These are phyloP conservation scores for Lemur catta DNA, from an alignment of 2,797 vertebrate species.

Conservation along the genomic window DNA sequence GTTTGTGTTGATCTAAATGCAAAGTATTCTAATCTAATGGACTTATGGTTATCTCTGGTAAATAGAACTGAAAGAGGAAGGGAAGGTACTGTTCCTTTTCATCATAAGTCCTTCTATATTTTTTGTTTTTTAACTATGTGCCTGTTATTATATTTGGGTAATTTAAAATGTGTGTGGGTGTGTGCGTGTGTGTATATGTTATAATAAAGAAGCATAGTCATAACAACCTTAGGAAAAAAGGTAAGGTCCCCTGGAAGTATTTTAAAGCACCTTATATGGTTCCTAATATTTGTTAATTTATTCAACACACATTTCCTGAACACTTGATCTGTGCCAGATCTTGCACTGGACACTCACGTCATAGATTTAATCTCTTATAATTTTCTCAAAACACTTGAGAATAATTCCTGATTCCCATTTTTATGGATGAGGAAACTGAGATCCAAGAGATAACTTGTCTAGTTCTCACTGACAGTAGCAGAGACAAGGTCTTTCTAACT, in stretches of 20 bases:
- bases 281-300: not conserved
- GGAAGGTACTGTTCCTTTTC: too few species aligned
- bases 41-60: too few species aligned
- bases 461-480: not conserved
- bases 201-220: too few species aligned
- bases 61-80: too few species aligned
- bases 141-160: too few species aligned
- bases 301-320: not conserved
- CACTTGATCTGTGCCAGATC: not conserved
- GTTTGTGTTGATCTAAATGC: too few species aligned
- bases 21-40: too few species aligned
- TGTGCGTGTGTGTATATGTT: too few species aligned
- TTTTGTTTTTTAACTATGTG: too few species aligned
- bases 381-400: not conserved
- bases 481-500: not conserved
- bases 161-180: too few species aligned
- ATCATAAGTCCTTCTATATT: too few species aligned
- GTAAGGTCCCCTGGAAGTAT: too few species aligned
- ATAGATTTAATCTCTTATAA: not conserved
- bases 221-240: not conserved
- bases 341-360: not conserved
- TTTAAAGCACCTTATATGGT: not conserved
- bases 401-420: not conserved
- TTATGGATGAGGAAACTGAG: not conserved
- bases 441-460: not conserved